Evolutionary conservation across 2,888 invertebrate genomes (phyloP).

Genomic region (Antheraea yamamai): DNA sequence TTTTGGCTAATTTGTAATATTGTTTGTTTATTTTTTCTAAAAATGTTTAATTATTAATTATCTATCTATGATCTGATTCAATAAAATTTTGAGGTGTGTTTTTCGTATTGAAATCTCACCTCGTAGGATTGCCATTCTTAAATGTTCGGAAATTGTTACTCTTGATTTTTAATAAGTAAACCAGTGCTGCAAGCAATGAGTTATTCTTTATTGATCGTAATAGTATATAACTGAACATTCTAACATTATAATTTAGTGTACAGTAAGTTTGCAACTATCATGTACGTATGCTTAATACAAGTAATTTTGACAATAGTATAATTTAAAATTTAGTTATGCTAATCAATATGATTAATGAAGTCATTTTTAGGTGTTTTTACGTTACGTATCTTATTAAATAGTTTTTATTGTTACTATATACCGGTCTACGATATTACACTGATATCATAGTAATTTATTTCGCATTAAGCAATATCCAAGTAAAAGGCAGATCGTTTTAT

Average conservation of each 20-base stretch:
- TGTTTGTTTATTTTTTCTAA: neutral
- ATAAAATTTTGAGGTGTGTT: neutral
- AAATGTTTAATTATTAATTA: neutral
- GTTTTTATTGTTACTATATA: neutral
- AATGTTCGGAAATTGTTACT: too few relatives aligned
- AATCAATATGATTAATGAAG: neutral
- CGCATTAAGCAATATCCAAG: constrained; percentile 58
- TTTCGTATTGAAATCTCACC: neutral
- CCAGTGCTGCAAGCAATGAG: too few relatives aligned
- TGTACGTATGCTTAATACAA: too few relatives aligned
- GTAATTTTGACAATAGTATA: too few relatives aligned
- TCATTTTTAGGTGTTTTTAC: neutral
- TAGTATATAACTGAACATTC: too few relatives aligned
- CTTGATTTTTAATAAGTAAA: too few relatives aligned
- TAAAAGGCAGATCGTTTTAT: constrained; percentile 56
- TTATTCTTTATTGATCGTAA: too few relatives aligned
- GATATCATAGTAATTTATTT: constrained; percentile 56
- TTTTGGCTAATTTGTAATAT: neutral
- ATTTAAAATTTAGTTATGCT: neutral
- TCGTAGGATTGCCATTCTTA: too few relatives aligned
- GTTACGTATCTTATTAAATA: neutral
- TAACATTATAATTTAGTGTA: too few relatives aligned
- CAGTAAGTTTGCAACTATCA: too few relatives aligned
- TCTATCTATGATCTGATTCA: neutral
- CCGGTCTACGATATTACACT: neutral